Percentiles rank a stretch among this genome's conserved stretches.
These are phyloP conservation scores for Chrysogorgia sp. DNA, from an alignment of 92 coral and sea anemone genomes.

Conservation along the genomic window DNA sequence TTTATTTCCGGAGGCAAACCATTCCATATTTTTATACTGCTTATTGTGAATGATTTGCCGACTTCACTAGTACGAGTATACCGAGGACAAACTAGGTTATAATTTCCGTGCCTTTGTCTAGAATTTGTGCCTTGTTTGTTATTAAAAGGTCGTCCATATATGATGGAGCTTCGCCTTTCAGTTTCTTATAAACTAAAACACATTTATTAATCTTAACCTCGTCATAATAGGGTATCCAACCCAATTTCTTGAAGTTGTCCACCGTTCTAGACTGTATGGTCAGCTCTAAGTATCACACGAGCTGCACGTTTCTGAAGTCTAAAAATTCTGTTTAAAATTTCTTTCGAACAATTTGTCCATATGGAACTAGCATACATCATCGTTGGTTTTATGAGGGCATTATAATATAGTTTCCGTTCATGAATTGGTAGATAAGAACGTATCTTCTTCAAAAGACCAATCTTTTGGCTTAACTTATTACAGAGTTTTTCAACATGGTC, in stretches of 20 bases:
- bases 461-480: too few species aligned
- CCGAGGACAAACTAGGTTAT: too few species aligned
- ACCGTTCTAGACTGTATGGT: conserved; percentile 59
- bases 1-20: too few species aligned
- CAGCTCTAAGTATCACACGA: conserved; percentile 56
- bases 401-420: too few species aligned
- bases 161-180: too few species aligned
- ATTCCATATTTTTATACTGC: too few species aligned
- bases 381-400: conserved; percentile 39
- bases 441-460: neutral
- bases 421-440: too few species aligned
- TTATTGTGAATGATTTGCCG: too few species aligned
- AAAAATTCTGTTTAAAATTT: conserved; percentile 53
- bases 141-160: too few species aligned
- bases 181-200: conserved; percentile 35
- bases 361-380: conserved; percentile 31
- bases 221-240: conserved; percentile 42
- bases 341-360: conserved; percentile 49
- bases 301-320: conserved; percentile 63
- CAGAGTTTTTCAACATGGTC: neutral
- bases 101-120: too few species aligned
- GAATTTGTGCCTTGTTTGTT: too few species aligned
- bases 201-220: conserved; percentile 43
- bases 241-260: conserved; percentile 44
- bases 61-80: too few species aligned